phyloP scores from a whole-genome alignment of 2,797 vertebrate species.

The Staurois parvus region DNA sequence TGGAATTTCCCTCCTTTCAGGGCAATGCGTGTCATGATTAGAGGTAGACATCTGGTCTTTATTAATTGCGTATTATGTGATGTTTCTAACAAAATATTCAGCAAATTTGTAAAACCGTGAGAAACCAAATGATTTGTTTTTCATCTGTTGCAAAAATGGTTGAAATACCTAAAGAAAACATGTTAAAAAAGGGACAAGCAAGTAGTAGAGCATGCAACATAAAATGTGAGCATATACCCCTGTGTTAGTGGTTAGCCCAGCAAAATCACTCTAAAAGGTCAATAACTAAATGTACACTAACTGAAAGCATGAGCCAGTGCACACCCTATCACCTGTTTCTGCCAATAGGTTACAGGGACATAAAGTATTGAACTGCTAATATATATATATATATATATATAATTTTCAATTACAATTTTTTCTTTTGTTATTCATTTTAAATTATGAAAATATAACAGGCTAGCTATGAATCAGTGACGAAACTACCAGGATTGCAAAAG shows the following conservation, averaged over 20 bases:
- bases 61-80: constrained; percentile 38
- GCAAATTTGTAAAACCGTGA: constrained; percentile 7
- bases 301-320: too few relatives aligned
- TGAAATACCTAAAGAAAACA: constrained; percentile 1
- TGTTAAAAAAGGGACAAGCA: not conserved
- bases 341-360: too few relatives aligned
- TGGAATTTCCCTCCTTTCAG: constrained; percentile 5
- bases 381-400: too few relatives aligned
- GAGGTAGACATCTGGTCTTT: constrained; percentile 31
- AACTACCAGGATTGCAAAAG: too few relatives aligned
- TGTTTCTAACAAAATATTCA: constrained; percentile 22
- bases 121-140: not conserved
- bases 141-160: not conserved
- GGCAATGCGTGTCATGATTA: constrained; percentile 23
- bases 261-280: too few relatives aligned
- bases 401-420: too few relatives aligned
- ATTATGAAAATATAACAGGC: too few relatives aligned
- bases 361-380: too few relatives aligned
- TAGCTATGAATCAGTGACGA: too few relatives aligned
- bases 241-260: not conserved
- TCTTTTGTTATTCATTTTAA: too few relatives aligned
- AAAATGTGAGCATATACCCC: not conserved
- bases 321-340: too few relatives aligned
- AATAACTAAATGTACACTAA: too few relatives aligned
- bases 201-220: not conserved